Evolutionary conservation across 2,113 vertebrate genomes (phyloP), one percentile per base, ranked within the genome.

Genomic region (Vicugna pacos): DNA sequence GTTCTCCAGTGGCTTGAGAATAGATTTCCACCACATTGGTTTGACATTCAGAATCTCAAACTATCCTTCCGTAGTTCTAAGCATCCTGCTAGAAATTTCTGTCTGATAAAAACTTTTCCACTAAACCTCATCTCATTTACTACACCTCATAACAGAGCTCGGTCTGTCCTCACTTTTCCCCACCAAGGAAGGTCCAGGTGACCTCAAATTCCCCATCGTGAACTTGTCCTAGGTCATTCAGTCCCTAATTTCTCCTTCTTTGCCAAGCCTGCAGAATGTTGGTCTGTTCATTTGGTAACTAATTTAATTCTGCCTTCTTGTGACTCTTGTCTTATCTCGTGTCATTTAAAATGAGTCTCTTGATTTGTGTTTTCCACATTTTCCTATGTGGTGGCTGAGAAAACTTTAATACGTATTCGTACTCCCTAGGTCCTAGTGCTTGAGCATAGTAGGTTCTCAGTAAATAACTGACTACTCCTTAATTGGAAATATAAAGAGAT

Each of bases 31-130:
- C 52, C 22, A 20, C 24, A 10, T 92, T 84, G 22, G 32, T 69
- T 69, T 67, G 64, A 62, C 60, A n/a, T 62, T 93, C 75, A 76
- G 42, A 30, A 89, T 24, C 38, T 6, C 22, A 77, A 58, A 28
- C 50, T 60, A 10, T 88, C 8, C 93, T 83, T 52, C 70, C 81
- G 58, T 72, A 42, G 14, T 70, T 38, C 35, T 7, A 58, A 82
- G 19, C 4, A 64, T 5, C 48, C 72, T 62, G 92, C 52, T 58
- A 67, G 77, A 97, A 56, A 46, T 84, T 87, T 96, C 76, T n/a
- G 28, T 77, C n/a, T 93, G 52, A 67, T 82, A 60, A 92, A 83
- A 86, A 12, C 19, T 58, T 89, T 79, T 91, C n/a, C 52, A 62
- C 3, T 56, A 19, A 70, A 42, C 35, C 72, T 67, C 6, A 35